Evolutionary conservation across 30 jellyfish, hydroid and myxozoan genomes (phyloP).

Genomic region (Euphysa ruthae): DNA sequence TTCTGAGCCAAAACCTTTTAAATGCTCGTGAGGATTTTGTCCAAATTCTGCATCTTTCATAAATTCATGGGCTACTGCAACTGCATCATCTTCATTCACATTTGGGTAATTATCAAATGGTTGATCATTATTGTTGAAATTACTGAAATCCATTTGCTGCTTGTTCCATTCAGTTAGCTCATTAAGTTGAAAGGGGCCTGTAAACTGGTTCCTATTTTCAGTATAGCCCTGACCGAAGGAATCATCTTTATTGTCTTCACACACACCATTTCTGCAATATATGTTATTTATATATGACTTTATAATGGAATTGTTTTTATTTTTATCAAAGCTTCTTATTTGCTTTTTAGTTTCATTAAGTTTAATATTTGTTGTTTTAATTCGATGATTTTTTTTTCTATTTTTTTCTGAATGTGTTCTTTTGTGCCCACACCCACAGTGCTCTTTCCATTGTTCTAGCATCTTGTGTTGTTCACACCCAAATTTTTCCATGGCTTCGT

Average conservation of each 20-base stretch:
- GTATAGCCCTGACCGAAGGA: not conserved
- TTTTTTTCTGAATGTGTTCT: too few relatives aligned
- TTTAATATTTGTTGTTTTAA: not conserved
- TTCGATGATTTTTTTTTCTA: not conserved
- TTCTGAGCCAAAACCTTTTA: not conserved
- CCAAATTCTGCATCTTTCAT: not conserved
- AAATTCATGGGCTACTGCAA: not conserved
- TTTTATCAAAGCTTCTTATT: too few relatives aligned
- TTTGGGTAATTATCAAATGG: too few relatives aligned
- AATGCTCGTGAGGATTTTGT: not conserved
- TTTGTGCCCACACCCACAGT: conserved; percentile 1
- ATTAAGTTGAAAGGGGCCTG: not conserved
- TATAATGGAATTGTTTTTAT: too few relatives aligned
- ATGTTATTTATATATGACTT: not conserved
- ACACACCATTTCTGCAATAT: not conserved
- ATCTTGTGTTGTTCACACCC: conserved; percentile 1
- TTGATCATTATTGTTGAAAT: not conserved
- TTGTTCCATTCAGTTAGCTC: not conserved
- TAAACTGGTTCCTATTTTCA: not conserved
- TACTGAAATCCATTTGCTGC: not conserved
- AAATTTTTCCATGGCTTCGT: not conserved
- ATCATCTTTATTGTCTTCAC: not conserved
- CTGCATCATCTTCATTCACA: not conserved
- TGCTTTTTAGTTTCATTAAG: not conserved
- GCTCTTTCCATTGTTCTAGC: not conserved